Percentiles rank a stretch among this genome's conserved stretches.
phyloP scores from a whole-genome alignment of 2,888 invertebrate species.

The Lithodes maja region DNA sequence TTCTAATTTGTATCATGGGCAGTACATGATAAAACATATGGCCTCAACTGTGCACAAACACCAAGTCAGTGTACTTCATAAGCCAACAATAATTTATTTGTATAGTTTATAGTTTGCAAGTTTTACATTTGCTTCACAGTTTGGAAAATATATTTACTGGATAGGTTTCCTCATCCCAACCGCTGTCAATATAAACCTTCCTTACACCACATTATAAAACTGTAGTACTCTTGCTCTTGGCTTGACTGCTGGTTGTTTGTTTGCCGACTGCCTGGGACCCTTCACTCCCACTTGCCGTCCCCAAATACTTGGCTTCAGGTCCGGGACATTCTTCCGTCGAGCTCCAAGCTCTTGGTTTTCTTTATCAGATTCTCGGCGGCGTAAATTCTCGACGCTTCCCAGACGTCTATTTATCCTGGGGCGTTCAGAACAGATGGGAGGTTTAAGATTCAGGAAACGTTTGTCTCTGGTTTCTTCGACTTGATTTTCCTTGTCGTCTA shows the following conservation, averaged over 20 bases:
- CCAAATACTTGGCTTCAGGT: background rate
- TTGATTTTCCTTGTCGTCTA: background rate
- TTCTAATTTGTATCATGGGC: no score
- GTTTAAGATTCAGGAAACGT: background rate
- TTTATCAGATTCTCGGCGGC: background rate
- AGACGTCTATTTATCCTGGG: background rate
- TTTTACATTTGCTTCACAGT: no score
- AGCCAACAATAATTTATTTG: no score
- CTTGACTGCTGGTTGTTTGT: background rate
- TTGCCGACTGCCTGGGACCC: background rate
- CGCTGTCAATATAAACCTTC: no score
- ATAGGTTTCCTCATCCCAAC: no score
- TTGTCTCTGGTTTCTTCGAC: background rate
- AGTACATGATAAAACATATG: no score
- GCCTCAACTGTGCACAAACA: no score
- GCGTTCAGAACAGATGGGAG: background rate
- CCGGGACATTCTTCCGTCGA: background rate
- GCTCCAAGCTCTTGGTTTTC: background rate
- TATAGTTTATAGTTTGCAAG: no score
- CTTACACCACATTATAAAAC: conserved; percentile 49
- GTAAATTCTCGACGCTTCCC: background rate
- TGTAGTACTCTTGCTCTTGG: conserved; percentile 8
- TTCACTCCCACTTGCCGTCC: conserved; percentile 2
- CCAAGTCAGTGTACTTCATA: no score
- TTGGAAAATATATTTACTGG: background rate